These are phyloP conservation scores for Drosophila suboccidentalis DNA, from an alignment of 2,888 invertebrate genomes.

Conservation along the genomic window DNA sequence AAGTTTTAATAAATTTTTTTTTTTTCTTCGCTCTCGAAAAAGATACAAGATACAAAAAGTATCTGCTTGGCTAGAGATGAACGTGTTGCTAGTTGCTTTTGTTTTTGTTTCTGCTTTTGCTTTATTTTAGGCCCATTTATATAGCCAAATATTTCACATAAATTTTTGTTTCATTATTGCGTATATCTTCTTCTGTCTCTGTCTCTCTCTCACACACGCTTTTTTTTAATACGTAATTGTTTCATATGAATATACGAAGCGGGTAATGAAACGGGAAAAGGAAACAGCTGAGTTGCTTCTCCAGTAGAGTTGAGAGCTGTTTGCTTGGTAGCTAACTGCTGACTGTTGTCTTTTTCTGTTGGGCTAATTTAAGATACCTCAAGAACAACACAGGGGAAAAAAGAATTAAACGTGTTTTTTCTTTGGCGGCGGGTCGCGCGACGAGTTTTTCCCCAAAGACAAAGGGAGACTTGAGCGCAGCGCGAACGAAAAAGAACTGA, in stretches of 20 bases:
- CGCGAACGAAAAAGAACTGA: conserved; percentile 71
- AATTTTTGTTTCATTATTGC: conserved; percentile 29
- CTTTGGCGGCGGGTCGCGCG: conserved; percentile 40
- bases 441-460: conserved; percentile 14
- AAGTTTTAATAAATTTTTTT: background rate
- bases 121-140: conserved; percentile 52
- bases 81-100: conserved; percentile 9
- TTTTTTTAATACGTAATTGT: conserved; percentile 52
- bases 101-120: background rate
- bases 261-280: background rate
- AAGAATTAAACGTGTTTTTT: conserved; percentile 61
- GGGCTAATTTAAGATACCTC: conserved; percentile 46
- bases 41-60: conserved; percentile 12
- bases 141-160: conserved; percentile 38
- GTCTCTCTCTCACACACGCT: background rate
- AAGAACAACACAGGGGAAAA: conserved; percentile 8
- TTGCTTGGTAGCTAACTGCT: conserved; percentile 8
- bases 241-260: conserved; percentile 29
- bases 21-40: conserved; percentile 17
- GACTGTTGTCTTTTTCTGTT: conserved; percentile 20
- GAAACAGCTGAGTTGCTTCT: conserved; percentile 33
- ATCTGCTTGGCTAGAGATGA: conserved; percentile 12
- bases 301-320: conserved; percentile 23
- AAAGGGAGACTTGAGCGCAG: conserved; percentile 45
- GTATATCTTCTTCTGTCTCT: conserved; percentile 5